Evolutionary conservation across 2,888 invertebrate genomes (phyloP), one percentile per base, ranked within the genome.

Genomic region (Cylloceria caligata): DNA sequence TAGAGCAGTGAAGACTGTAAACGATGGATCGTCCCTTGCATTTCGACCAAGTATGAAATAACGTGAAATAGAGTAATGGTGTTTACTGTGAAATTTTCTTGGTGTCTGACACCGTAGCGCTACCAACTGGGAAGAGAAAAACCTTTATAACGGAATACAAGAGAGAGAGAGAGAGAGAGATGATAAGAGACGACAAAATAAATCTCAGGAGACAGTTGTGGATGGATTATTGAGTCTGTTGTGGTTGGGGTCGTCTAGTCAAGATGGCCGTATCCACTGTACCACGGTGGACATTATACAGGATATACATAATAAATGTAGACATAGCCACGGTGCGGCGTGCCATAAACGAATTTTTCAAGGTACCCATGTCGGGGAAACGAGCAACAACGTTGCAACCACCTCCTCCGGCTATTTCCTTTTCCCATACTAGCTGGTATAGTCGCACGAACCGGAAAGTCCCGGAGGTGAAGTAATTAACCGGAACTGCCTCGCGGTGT

Each of bases 401-500:
- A 69, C 42, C 42, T 39, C 19, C 55, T 21, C 39, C 45, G 24
- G 49, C 19, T 16, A 24, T 11, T 34, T 42, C 57, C 36, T 52
- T 34, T 42, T 52, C 71, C 13, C 27, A 68, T 69, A 21, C 73
- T 62, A 30, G 34, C 34, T n/a, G 30, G 11, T 62, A 75, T 60
- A 80, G 75, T 67, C 65, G 47, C 65, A 71, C 75, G 65, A 39
- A 80, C 80, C 57, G 67, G 64, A 64, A 71, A 57, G 69, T 75
- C 71, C 65, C 42, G 42, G 80, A 71, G 80, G 65, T 71, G 65
- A 80, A 76, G 65, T 80, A 80, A 80, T 80, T 80, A 80, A 76
- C 80, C 71, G 71, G 80, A 71, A 76, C 71, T 71, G 71, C 75
- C 71, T 80, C 75, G 75, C 67, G 71, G 75, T 57, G 57, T 36